phyloP scores from a whole-genome alignment of 2,888 invertebrate genomes.

The Lapara coniferarum region DNA sequence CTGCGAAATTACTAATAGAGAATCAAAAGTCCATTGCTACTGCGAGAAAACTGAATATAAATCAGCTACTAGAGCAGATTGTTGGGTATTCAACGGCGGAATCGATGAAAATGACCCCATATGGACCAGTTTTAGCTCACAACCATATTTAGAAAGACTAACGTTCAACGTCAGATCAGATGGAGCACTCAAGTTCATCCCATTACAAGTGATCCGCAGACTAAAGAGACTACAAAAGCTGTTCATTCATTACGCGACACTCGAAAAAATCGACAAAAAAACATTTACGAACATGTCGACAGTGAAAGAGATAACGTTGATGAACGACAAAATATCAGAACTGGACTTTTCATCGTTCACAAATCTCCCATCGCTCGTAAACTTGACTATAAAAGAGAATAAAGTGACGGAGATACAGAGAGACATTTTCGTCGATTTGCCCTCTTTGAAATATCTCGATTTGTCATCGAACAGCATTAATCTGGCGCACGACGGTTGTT shows the following conservation, averaged over 20 bases:
- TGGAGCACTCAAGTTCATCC: constrained; percentile 87
- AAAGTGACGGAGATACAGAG: constrained; percentile 89
- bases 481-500: constrained; percentile 93
- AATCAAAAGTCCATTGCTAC: constrained; percentile 86
- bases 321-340: constrained; percentile 87
- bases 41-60: constrained; percentile 84
- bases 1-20: constrained; percentile 82
- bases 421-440: constrained; percentile 89
- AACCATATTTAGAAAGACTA: constrained; percentile 86
- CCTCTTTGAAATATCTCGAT: constrained; percentile 88
- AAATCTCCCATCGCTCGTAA: constrained; percentile 87
- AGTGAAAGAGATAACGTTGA: constrained; percentile 87
- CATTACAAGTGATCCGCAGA: constrained; percentile 86
- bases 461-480: constrained; percentile 94
- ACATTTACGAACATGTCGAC: constrained; percentile 90
- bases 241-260: constrained; percentile 88
- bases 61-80: constrained; percentile 88
- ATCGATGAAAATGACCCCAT: constrained; percentile 87
- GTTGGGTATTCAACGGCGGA: constrained; percentile 89
- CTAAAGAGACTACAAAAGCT: constrained; percentile 87
- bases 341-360: constrained; percentile 89
- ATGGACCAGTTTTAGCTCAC: constrained; percentile 89
- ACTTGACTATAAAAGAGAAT: constrained; percentile 90
- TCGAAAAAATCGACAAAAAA: constrained; percentile 87
- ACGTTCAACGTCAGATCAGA: constrained; percentile 88